Percentiles rank a stretch among this genome's conserved stretches.
Evolutionary conservation across 35 echinoderm and acorn worm genomes (phyloP).

Genomic region (Ptychodera flava): DNA sequence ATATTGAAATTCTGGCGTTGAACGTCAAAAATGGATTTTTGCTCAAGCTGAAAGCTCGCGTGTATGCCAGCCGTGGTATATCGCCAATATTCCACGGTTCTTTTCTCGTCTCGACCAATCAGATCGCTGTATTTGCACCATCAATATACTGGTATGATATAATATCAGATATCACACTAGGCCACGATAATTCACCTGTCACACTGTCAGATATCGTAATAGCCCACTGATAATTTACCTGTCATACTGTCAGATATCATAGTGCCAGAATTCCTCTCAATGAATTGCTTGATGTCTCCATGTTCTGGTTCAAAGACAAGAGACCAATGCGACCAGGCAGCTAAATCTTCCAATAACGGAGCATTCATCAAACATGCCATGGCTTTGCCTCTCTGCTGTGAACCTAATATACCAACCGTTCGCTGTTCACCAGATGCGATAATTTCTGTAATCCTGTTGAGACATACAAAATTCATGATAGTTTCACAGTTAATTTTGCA

Average conservation of each 20-base stretch:
- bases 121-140: too few relatives aligned
- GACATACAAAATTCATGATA: neutral
- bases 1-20: too few relatives aligned
- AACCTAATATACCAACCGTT: constrained; percentile 30
- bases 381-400: constrained; percentile 19
- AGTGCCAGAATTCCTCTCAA: constrained; percentile 18
- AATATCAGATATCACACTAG: too few relatives aligned
- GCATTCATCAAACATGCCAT: constrained; percentile 31
- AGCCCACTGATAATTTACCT: constrained; percentile 7
- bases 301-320: constrained; percentile 54
- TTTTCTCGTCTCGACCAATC: too few relatives aligned
- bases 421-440: constrained; percentile 2
- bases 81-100: too few relatives aligned
- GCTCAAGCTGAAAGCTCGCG: too few relatives aligned
- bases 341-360: constrained; percentile 39
- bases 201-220: too few relatives aligned
- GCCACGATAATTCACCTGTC: neutral
- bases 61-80: too few relatives aligned
- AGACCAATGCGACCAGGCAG: constrained; percentile 43
- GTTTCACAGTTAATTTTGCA: neutral
- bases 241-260: neutral
- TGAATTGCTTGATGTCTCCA: constrained; percentile 41
- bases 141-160: too few relatives aligned
- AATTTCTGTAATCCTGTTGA: neutral
- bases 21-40: too few relatives aligned